These are phyloP conservation scores for Sus scrofa DNA, from an alignment of 2,113 vertebrate species.

Conservation along the genomic window DNA sequence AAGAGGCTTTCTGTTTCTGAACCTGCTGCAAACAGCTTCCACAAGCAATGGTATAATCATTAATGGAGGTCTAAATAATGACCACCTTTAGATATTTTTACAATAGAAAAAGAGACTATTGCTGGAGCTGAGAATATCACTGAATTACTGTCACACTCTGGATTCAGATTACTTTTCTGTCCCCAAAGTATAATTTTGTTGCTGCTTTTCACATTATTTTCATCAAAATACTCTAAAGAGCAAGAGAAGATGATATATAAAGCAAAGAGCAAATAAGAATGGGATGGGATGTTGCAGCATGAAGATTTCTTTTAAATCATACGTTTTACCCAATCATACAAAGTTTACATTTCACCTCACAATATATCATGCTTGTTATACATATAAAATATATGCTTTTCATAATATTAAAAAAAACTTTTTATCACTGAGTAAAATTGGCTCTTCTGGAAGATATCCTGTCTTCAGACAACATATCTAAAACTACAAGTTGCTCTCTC, in stretches of 20 bases:
- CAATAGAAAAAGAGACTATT: background rate
- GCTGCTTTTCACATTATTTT: background rate
- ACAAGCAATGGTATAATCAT: background rate
- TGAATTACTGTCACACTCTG: background rate
- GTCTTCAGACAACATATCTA: background rate
- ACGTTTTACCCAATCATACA: background rate
- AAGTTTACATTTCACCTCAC: background rate
- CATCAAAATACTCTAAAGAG: background rate
- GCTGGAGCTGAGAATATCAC: background rate
- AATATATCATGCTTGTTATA: background rate
- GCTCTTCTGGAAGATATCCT: background rate
- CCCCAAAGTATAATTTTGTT: background rate
- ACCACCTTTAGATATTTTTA: slow-evolving; percentile 31
- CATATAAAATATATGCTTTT: background rate
- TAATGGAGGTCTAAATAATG: background rate
- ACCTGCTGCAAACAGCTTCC: background rate
- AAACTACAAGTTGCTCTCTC: background rate
- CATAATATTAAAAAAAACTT: background rate
- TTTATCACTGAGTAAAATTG: slow-evolving; percentile 6
- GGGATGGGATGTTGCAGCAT: background rate
- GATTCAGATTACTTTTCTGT: slow-evolving; percentile 26
- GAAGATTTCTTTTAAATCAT: slow-evolving; percentile 4
- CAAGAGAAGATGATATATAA: background rate
- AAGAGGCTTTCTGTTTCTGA: slow-evolving; percentile 2
- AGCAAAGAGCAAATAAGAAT: background rate